Conservation (phyloP, 2,888 invertebrate species). For the Lydus trimaculatus region DNA sequence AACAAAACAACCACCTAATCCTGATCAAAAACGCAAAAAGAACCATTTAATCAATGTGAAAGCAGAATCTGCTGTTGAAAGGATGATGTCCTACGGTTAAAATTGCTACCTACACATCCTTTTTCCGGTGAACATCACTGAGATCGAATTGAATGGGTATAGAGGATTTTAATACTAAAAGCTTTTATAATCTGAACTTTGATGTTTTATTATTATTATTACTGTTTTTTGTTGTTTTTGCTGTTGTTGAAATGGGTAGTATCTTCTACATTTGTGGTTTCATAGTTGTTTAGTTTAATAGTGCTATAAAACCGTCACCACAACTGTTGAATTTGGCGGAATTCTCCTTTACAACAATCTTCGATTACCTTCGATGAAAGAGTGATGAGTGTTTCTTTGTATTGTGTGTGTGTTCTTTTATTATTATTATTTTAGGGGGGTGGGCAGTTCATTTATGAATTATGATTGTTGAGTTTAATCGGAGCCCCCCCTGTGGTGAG, state of each 20-base stretch:
- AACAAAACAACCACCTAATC: background rate
- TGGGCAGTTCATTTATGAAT: slow-evolving; percentile 50
- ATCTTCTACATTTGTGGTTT: background rate
- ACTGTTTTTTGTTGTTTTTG: background rate
- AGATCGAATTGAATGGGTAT: background rate
- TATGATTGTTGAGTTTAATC: slow-evolving; percentile 56
- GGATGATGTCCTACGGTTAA: slow-evolving; percentile 50
- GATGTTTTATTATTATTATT: background rate
- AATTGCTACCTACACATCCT: slow-evolving; percentile 45
- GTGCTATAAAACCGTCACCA: background rate
- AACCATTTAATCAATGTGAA: background rate
- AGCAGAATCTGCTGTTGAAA: slow-evolving; percentile 22
- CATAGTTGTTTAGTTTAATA: background rate
- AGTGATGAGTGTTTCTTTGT: slow-evolving; percentile 5
- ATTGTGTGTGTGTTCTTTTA: slow-evolving; percentile 10
- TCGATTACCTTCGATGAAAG: background rate
- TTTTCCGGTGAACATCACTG: slow-evolving; percentile 34
- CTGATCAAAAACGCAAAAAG: slow-evolving; percentile 8
- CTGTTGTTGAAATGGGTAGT: background rate
- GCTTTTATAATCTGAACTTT: slow-evolving; percentile 3
- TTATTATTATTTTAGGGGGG: slow-evolving; percentile 14
- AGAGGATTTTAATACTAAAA: background rate
- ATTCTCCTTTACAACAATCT: background rate
- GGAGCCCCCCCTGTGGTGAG: slow-evolving; percentile 52
- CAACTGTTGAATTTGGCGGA: background rate